Evolutionary conservation across 2,888 invertebrate species (phyloP).

Genomic region (Perizoma flavofasciatum): DNA sequence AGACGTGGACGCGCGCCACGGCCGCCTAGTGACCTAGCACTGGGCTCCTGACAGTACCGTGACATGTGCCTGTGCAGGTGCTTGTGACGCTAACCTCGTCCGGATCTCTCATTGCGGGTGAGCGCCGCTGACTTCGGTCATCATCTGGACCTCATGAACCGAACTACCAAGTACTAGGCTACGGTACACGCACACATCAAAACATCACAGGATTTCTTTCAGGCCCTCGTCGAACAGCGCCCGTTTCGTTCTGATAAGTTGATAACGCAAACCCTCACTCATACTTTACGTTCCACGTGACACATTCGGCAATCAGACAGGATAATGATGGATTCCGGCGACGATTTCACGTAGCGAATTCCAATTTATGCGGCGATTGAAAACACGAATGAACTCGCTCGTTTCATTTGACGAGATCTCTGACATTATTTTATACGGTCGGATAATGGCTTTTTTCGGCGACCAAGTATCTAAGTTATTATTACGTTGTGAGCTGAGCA

Average conservation of each 20-base stretch:
- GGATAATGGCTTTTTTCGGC: slow-evolving; percentile 11
- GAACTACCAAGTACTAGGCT: neutral
- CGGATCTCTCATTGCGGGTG: slow-evolving; percentile 22
- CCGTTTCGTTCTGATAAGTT: neutral
- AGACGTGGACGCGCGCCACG: slow-evolving; percentile 68
- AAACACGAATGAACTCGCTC: neutral
- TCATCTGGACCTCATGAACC: neutral
- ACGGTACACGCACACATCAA: slow-evolving; percentile 15
- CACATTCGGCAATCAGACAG: neutral
- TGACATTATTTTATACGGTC: slow-evolving; percentile 1
- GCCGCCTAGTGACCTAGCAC: slow-evolving; percentile 53
- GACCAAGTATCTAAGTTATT: neutral
- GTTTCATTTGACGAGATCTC: slow-evolving; percentile 7
- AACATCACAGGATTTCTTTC: slow-evolving; percentile 16
- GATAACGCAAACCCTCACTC: slow-evolving; percentile 1
- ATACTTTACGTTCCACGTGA: neutral
- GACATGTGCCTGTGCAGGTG: slow-evolving; percentile 20
- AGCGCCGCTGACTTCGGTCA: slow-evolving; percentile 9
- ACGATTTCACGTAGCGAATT: neutral
- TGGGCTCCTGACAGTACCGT: slow-evolving; percentile 7
- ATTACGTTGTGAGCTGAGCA: slow-evolving; percentile 9
- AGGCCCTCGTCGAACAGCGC: neutral
- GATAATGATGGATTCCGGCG: slow-evolving; percentile 1
- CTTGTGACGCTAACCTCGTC: slow-evolving; percentile 6
- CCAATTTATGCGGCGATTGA: neutral